Conservation (phyloP, 2,797 vertebrate species). For the Parauchenoglanis punctatus region DNA sequence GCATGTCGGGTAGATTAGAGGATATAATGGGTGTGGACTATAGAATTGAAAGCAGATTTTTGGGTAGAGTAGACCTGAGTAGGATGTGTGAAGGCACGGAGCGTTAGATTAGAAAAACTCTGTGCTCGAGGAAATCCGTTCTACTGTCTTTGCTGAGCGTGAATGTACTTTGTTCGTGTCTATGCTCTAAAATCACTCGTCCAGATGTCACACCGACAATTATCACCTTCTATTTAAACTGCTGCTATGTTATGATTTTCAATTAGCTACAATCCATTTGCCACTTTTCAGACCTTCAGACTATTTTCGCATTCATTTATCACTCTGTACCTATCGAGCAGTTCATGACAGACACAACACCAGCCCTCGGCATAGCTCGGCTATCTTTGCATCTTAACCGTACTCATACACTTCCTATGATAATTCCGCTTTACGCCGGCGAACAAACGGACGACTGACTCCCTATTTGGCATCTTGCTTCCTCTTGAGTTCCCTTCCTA, state of each 20-base stretch:
- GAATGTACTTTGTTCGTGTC: not conserved
- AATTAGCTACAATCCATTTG: not conserved
- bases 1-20: not conserved
- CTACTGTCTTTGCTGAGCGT: not conserved
- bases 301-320: not conserved
- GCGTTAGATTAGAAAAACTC: not conserved
- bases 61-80: not conserved
- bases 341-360: not conserved
- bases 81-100: too few relatives aligned
- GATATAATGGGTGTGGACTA: not conserved
- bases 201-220: not conserved
- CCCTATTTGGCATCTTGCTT: not conserved
- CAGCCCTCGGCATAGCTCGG: not conserved
- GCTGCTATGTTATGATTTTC: not conserved
- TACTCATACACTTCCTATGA: not conserved
- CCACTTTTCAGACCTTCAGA: not conserved
- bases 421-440: not conserved
- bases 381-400: not conserved
- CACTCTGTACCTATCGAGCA: not conserved
- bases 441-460: not conserved
- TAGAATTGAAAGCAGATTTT: not conserved
- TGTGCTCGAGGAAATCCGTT: not conserved
- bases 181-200: not conserved
- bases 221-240: not conserved
- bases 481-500: conserved; percentile 1